Percentiles rank a stretch among this genome's conserved stretches.
phyloP scores from a whole-genome alignment of 2,113 vertebrate species.

The Lepus americanus region DNA sequence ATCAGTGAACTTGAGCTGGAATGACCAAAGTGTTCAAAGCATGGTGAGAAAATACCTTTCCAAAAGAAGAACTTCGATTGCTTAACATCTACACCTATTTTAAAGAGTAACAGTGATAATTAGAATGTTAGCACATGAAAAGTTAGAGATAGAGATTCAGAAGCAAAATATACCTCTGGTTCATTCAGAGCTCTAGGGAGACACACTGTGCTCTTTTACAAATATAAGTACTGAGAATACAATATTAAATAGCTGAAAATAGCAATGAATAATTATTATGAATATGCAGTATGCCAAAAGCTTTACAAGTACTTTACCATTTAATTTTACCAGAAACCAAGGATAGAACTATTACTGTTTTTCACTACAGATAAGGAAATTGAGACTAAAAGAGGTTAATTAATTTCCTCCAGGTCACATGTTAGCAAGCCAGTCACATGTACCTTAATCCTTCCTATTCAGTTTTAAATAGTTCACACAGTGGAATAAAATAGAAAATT shows the following conservation, averaged over 20 bases:
- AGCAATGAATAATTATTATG: neutral
- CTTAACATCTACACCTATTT: neutral
- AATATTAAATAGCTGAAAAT: neutral
- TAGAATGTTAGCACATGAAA: neutral
- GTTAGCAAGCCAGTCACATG: neutral
- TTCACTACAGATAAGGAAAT: neutral
- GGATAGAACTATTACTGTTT: neutral
- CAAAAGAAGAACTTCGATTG: neutral
- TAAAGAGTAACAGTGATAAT: neutral
- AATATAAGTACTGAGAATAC: neutral
- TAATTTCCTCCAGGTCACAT: neutral
- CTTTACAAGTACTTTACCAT: neutral
- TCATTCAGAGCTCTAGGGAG: neutral
- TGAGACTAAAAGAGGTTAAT: neutral
- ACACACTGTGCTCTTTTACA: neutral
- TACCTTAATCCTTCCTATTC: neutral
- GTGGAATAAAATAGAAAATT: neutral
- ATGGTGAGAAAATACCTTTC: neutral
- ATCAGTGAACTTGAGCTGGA: neutral
- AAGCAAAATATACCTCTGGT: neutral
- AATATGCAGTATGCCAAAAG: neutral
- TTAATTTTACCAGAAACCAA: neutral
- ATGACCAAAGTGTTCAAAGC: neutral
- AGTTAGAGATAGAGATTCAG: neutral
- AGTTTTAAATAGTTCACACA: neutral